Percentiles rank a stretch among this genome's conserved stretches.
Conservation (phyloP, 2,797 vertebrate species). For the Hippocampus kuda region DNA sequence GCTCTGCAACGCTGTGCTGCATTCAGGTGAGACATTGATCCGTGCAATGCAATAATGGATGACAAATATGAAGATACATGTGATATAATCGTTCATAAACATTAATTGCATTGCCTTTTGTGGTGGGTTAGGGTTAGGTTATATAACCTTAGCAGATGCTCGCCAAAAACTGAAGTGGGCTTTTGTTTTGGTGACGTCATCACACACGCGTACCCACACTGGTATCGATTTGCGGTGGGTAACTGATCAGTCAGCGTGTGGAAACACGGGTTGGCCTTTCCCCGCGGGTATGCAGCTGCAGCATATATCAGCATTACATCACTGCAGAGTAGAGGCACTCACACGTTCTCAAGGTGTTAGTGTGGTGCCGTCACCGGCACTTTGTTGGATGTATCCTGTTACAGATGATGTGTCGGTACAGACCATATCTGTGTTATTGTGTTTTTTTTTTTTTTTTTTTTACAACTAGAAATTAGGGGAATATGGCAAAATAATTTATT, state of each 20-base stretch:
- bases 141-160: background rate
- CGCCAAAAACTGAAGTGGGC: background rate
- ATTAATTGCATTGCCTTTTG: background rate
- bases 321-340: conserved; percentile 31
- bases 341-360: background rate
- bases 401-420: no score
- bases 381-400: no score
- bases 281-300: conserved; percentile 48
- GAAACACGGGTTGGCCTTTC: conserved; percentile 58
- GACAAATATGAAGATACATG: background rate
- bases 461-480: no score
- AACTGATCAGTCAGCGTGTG: conserved; percentile 50
- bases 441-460: no score
- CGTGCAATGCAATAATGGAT: background rate
- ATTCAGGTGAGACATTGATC: conserved; percentile 51
- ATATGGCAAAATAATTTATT: no score
- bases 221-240: conserved; percentile 52
- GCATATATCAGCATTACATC: conserved; percentile 56
- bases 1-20: conserved; percentile 37
- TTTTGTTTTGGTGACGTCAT: conserved; percentile 4
- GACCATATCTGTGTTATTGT: no score
- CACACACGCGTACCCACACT: background rate
- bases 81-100: background rate
- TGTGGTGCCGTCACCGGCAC: background rate
- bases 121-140: background rate